phyloP scores from a whole-genome alignment of 2,797 vertebrate species.

The Remorina albescens region DNA sequence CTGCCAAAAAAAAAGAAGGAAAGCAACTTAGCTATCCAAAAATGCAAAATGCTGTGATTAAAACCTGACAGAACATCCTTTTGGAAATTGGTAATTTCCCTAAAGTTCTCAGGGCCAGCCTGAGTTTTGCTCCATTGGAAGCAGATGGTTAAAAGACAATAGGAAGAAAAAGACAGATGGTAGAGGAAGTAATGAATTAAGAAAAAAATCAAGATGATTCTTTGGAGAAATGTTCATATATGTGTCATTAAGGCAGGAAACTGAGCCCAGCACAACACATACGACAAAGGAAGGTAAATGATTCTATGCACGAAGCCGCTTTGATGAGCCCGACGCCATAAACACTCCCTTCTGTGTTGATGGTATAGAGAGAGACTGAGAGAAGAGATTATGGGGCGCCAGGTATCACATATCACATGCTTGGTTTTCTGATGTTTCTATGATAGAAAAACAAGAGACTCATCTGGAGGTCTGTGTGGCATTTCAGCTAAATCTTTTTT shows the following conservation, averaged over 20 bases:
- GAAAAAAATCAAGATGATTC: neutral
- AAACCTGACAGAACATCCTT: neutral
- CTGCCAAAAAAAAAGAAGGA: neutral
- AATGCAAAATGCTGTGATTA: neutral
- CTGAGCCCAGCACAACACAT: neutral
- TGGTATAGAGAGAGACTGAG: constrained; percentile 30
- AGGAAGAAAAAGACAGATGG: neutral
- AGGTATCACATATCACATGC: constrained; percentile 63
- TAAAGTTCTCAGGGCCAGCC: neutral
- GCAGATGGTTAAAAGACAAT: constrained; percentile 1
- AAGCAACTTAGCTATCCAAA: neutral
- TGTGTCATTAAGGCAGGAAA: neutral
- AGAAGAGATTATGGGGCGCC: constrained; percentile 34
- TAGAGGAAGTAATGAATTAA: neutral
- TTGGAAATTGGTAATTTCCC: neutral
- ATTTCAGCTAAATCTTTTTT: constrained; percentile 39
- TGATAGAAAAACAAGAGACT: constrained; percentile 61
- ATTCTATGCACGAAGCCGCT: neutral
- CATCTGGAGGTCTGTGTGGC: constrained; percentile 42
- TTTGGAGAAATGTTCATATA: neutral
- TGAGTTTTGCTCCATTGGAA: constrained; percentile 18
- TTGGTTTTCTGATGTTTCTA: constrained; percentile 56
- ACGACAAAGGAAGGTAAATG: neutral
- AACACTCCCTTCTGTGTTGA: constrained; percentile 35
- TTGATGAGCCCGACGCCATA: constrained; percentile 24